Percentiles rank a stretch among this genome's conserved stretches.
phyloP scores from a whole-genome alignment of 2,888 invertebrate species.

The Ceriagrion tenellum region DNA sequence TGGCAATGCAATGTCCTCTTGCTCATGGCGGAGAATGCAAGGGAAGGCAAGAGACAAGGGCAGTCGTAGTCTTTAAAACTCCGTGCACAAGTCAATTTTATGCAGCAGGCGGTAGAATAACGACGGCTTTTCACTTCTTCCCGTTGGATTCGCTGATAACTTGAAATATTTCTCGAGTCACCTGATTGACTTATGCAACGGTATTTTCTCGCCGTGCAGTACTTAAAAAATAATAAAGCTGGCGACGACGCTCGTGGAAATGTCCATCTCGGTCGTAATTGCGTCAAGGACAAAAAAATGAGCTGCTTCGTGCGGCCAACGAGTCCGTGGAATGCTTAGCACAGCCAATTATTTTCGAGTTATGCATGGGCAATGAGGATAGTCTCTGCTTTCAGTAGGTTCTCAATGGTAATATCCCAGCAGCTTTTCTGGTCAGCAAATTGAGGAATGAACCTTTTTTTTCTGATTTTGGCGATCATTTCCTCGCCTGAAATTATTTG shows the following conservation, averaged over 20 bases:
- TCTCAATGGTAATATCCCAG: neutral
- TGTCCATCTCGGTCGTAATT: neutral
- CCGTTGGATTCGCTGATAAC: neutral
- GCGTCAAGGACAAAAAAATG: neutral
- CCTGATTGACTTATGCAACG: neutral
- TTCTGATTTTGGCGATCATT: neutral
- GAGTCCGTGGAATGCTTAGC: neutral
- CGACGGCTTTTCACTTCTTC: neutral
- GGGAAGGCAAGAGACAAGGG: neutral
- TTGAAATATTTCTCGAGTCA: neutral
- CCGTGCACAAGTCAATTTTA: neutral
- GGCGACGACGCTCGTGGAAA: neutral
- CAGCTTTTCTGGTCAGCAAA: neutral
- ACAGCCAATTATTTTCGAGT: neutral
- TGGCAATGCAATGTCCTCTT: neutral
- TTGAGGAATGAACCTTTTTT: neutral
- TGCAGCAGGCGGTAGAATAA: neutral
- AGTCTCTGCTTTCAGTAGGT: neutral
- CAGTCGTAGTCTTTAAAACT: neutral
- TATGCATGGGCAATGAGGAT: neutral
- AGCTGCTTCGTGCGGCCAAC: neutral
- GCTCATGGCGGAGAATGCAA: neutral
- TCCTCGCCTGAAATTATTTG: too few species aligned
- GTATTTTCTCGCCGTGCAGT: neutral
- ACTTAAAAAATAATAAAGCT: neutral